These are phyloP conservation scores for Neodiprion lecontei DNA, from an alignment of 1,140 invertebrate genomes.

Conservation along the genomic window DNA sequence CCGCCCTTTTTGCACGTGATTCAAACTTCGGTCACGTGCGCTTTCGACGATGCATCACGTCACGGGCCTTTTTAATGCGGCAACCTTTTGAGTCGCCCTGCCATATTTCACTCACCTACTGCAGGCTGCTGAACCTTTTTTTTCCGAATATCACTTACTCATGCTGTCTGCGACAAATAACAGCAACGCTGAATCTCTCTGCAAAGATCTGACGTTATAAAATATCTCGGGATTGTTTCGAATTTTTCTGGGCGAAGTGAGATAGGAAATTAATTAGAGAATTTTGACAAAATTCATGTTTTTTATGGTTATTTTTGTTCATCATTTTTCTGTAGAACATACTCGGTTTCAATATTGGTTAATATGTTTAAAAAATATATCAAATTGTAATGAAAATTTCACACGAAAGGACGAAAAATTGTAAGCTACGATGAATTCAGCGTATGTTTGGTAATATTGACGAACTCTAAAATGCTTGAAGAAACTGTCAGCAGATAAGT, in stretches of 20 bases:
- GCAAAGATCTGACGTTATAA: background rate
- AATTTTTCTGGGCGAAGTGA: background rate
- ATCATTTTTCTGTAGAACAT: too few relatives aligned
- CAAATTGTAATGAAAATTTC: too few relatives aligned
- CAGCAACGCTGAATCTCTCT: conserved; percentile 7
- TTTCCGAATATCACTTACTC: conserved; percentile 28
- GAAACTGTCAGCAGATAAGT: too few relatives aligned
- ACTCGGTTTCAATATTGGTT: too few relatives aligned
- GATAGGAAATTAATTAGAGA: background rate
- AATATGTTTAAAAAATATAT: too few relatives aligned
- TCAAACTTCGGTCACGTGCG: conserved; percentile 16
- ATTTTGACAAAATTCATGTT: background rate
- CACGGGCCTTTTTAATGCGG: conserved; percentile 33
- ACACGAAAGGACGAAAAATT: too few relatives aligned
- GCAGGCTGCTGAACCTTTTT: conserved; percentile 24
- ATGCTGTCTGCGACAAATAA: conserved; percentile 34
- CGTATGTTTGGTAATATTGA: too few relatives aligned
- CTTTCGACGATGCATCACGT: conserved; percentile 28
- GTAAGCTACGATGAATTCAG: too few relatives aligned
- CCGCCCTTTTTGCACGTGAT: background rate
- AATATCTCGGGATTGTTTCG: background rate
- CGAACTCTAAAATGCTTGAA: too few relatives aligned
- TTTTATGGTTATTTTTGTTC: too few relatives aligned
- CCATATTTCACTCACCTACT: conserved; percentile 34
- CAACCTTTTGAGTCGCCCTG: conserved; percentile 35